Conservation (phyloP, 2,888 invertebrate genomes). For the Teleiodes luculella region DNA sequence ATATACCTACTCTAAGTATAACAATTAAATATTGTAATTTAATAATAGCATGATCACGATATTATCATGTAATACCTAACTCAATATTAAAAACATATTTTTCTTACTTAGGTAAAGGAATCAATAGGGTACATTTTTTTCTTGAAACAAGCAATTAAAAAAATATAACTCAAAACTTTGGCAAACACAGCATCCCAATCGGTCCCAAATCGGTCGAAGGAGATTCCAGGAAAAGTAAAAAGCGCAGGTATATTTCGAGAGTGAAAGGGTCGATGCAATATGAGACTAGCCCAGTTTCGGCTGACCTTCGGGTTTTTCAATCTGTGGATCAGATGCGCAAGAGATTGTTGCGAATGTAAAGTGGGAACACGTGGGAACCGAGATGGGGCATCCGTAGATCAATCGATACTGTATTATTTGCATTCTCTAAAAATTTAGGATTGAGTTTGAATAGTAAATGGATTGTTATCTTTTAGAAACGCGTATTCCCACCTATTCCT, state of each 20-base stretch:
- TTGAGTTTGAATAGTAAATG: slow-evolving; percentile 14
- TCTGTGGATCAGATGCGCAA: slow-evolving; percentile 52
- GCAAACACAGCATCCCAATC: slow-evolving; percentile 33
- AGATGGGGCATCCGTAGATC: slow-evolving; percentile 47
- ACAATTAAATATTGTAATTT: no score
- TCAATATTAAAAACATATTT: no score
- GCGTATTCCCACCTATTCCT: not conserved
- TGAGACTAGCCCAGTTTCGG: slow-evolving; percentile 70
- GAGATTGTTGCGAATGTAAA: slow-evolving; percentile 55
- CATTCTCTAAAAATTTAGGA: slow-evolving; percentile 42
- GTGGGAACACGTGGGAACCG: slow-evolving; percentile 72
- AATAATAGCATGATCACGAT: no score
- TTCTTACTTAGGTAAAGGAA: no score
- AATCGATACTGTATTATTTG: slow-evolving; percentile 60
- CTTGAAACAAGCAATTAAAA: no score
- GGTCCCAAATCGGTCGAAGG: slow-evolving; percentile 37
- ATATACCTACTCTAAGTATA: no score
- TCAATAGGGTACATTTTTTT: no score
- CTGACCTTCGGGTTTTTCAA: slow-evolving; percentile 71
- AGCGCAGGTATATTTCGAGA: slow-evolving; percentile 75
- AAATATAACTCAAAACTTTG: slow-evolving; percentile 50
- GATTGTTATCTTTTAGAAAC: slow-evolving; percentile 22
- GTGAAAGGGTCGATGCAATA: slow-evolving; percentile 78
- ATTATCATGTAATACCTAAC: no score
- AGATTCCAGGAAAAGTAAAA: slow-evolving; percentile 70